These are phyloP conservation scores for Nerophis ophidion DNA, from an alignment of 2,113 vertebrate genomes.

Conservation along the genomic window DNA sequence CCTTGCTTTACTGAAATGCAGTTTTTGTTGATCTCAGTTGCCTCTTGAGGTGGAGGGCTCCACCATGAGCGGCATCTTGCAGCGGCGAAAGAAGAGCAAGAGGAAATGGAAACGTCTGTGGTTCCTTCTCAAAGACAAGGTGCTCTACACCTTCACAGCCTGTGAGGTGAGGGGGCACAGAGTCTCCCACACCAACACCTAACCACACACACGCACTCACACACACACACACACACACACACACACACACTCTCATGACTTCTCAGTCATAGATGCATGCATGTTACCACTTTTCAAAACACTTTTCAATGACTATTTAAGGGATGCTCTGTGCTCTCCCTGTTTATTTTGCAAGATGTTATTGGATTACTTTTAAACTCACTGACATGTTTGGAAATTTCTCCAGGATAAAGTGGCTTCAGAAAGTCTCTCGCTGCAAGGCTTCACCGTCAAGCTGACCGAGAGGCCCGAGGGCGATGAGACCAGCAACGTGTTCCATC, in stretches of 20 bases:
- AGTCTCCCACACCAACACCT: constrained; percentile 64
- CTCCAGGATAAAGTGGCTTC: constrained; percentile 85
- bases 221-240: constrained; percentile 6
- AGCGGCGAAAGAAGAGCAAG: constrained; percentile 86
- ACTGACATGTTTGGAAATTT: constrained; percentile 9
- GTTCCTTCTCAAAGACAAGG: constrained; percentile 99
- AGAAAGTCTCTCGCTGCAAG: constrained; percentile 89
- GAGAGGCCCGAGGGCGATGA: constrained; percentile 80
- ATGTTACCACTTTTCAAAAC: background rate
- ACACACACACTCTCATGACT: constrained; percentile 6
- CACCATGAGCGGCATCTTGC: constrained; percentile 83
- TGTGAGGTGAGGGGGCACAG: constrained; percentile 82
- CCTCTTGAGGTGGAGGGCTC: constrained; percentile 82
- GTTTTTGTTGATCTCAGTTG: constrained; percentile 64
- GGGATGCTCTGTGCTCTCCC: constrained; percentile 61
- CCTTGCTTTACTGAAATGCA: background rate
- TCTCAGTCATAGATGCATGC: background rate
- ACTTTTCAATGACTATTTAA: constrained; percentile 23
- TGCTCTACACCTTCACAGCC: constrained; percentile 92
- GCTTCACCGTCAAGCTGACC: constrained; percentile 84
- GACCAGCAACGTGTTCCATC: constrained; percentile 81
- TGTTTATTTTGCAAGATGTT: constrained; percentile 13
- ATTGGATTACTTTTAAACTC: constrained; percentile 7
- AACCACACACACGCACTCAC: constrained; percentile 2
- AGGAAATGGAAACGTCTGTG: constrained; percentile 94